phyloP scores from a whole-genome alignment of 2,113 vertebrate species.

The Salvator merianae region DNA sequence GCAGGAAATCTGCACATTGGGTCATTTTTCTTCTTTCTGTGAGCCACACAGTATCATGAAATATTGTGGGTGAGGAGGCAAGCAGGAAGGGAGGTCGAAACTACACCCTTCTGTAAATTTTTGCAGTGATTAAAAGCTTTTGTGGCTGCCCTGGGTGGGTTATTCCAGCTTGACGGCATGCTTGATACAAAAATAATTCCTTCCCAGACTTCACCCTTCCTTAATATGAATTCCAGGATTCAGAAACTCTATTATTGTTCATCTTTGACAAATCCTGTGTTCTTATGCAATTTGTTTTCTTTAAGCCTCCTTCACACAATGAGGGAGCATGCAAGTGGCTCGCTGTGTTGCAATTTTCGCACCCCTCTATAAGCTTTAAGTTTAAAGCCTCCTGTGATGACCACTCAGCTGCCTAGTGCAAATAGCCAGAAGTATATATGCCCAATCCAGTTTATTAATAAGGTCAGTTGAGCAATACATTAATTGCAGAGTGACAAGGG shows the following conservation, averaged over 20 bases:
- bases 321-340: not conserved
- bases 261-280: not conserved
- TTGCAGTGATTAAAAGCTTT: constrained; percentile 7
- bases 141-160: constrained; percentile 20
- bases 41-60: not conserved
- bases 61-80: constrained; percentile 12
- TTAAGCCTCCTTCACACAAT: not conserved
- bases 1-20: not conserved
- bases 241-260: not conserved
- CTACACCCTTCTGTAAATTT: constrained; percentile 9
- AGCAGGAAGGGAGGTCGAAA: constrained; percentile 3
- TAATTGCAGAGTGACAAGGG: too few relatives aligned
- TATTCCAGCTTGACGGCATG: constrained; percentile 17
- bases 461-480: too few relatives aligned
- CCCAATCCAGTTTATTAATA: too few relatives aligned
- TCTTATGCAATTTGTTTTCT: not conserved
- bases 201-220: constrained; percentile 10
- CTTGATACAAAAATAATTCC: not conserved
- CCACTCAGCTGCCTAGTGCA: too few relatives aligned
- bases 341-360: not conserved
- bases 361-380: not conserved
- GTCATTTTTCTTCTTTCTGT: constrained; percentile 12
- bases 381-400: too few relatives aligned
- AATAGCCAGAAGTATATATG: too few relatives aligned
- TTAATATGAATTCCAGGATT: not conserved